Evolutionary conservation across 2,113 vertebrate genomes (phyloP).

Genomic region (Glaucidium brasilianum): DNA sequence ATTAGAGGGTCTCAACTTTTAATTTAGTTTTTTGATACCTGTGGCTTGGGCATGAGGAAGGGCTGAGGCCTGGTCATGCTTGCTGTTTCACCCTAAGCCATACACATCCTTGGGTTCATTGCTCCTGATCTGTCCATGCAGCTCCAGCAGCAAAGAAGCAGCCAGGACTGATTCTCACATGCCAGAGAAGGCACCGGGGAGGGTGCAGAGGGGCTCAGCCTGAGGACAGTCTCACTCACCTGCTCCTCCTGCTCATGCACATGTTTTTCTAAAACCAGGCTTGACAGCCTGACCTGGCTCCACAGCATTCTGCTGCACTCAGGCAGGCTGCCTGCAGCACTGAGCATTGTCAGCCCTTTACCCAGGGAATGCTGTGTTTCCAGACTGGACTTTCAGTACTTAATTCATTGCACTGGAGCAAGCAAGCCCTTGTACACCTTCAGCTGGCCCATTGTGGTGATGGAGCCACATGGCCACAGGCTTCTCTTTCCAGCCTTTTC

Average conservation of each 20-base stretch:
- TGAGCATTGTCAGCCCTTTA: background rate
- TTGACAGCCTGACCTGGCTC: background rate
- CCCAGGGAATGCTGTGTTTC: background rate
- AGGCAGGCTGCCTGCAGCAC: background rate
- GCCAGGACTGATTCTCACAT: background rate
- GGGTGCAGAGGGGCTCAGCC: fast-evolving
- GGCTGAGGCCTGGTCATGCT: fast-evolving
- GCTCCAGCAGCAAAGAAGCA: background rate
- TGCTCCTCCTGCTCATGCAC: background rate
- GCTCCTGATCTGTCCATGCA: background rate
- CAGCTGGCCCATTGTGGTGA: background rate
- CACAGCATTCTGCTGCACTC: background rate
- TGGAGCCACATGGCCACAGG: background rate
- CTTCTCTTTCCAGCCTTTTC: background rate
- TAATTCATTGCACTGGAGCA: background rate
- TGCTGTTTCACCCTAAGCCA: background rate
- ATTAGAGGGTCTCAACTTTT: background rate
- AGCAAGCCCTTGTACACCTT: background rate
- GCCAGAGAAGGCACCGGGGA: background rate
- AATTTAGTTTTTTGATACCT: background rate
- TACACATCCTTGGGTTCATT: fast-evolving
- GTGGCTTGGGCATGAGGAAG: background rate
- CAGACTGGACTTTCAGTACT: background rate
- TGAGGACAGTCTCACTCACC: background rate
- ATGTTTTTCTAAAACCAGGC: background rate